phyloP scores from a whole-genome alignment of 2,888 invertebrate species.

The Pherbina coryleti region DNA sequence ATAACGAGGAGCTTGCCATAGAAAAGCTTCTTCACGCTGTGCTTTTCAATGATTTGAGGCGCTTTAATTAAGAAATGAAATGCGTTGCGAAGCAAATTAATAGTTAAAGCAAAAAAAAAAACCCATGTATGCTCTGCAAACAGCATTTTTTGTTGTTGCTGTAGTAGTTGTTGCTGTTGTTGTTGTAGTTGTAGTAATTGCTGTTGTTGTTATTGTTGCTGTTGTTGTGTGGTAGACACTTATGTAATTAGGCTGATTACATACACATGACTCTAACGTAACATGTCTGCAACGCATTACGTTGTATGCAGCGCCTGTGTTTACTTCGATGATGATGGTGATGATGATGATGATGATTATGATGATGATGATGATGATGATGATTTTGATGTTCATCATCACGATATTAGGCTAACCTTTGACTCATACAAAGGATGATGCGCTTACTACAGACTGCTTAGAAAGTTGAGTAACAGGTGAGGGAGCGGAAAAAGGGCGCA shows the following conservation, averaged over 20 bases:
- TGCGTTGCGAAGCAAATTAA: background rate
- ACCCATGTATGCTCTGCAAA: background rate
- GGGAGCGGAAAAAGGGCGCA: background rate
- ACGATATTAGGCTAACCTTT: background rate
- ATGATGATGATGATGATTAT: no score
- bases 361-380: background rate
- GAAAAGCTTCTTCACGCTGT: no score
- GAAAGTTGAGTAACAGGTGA: background rate
- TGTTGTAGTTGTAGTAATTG: background rate
- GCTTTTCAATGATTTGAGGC: background rate
- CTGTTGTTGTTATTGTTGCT: background rate
- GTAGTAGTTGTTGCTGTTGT: no score
- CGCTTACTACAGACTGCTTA: no score
- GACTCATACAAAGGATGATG: background rate
- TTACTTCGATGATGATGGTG: background rate
- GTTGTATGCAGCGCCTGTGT: background rate
- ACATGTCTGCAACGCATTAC: slow-evolving; percentile 12
- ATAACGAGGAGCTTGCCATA: no score
- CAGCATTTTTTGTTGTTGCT: no score
- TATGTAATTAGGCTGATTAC: slow-evolving; percentile 20
- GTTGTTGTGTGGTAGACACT: background rate
- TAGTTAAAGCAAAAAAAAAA: background rate
- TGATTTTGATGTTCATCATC: background rate
- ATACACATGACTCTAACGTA: background rate
- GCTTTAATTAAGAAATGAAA: background rate